phyloP scores from a whole-genome alignment of 1,140 invertebrate species.

The Scaptodrosophila lebanonensis region DNA sequence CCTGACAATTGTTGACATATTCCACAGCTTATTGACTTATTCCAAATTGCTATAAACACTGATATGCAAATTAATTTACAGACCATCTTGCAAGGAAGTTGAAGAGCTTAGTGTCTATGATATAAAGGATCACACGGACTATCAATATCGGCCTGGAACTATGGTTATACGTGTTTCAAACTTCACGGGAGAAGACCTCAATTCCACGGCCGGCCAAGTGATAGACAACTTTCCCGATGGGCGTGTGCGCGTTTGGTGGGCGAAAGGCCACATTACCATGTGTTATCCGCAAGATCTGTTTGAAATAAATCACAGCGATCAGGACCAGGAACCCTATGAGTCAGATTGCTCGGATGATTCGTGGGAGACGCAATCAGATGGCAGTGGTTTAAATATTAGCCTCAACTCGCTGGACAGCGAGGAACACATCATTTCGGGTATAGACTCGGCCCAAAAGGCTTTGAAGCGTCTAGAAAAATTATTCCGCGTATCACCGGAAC shows the following conservation, averaged over 20 bases:
- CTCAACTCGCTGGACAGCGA: constrained; percentile 73
- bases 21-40: not conserved
- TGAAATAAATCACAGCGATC: constrained; percentile 78
- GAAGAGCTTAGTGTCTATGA: constrained; percentile 96
- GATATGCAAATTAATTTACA: constrained; percentile 26
- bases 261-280: constrained; percentile 88
- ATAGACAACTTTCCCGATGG: constrained; percentile 92
- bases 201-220: constrained; percentile 90
- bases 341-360: constrained; percentile 81
- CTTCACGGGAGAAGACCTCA: constrained; percentile 84
- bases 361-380: constrained; percentile 90
- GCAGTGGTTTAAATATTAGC: constrained; percentile 62
- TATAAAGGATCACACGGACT: constrained; percentile 95
- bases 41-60: not conserved
- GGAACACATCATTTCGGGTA: constrained; percentile 84
- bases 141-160: constrained; percentile 93
- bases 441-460: constrained; percentile 85
- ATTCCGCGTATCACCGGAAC: constrained; percentile 84
- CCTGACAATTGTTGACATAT: not conserved
- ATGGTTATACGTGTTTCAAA: constrained; percentile 92
- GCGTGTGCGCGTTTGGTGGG: constrained; percentile 91
- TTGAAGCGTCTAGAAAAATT: constrained; percentile 87
- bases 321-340: constrained; percentile 82
- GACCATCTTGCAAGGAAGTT: constrained; percentile 84
- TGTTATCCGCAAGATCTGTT: constrained; percentile 92